Evolutionary conservation across 2,888 invertebrate species (phyloP).

Genomic region (Ceramica pisi): DNA sequence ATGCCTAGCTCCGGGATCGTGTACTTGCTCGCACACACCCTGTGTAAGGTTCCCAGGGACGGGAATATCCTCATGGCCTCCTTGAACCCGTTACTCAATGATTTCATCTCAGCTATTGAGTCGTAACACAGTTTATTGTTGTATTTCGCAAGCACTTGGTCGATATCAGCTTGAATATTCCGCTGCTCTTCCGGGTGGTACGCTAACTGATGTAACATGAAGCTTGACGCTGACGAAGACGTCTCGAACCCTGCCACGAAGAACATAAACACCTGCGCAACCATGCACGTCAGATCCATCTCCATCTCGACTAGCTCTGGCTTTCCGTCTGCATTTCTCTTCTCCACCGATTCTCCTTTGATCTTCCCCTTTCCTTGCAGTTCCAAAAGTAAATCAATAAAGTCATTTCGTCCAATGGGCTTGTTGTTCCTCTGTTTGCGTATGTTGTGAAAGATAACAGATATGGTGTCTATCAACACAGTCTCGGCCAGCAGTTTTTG

Average conservation of each 20-base stretch:
- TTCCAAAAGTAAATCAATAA: constrained; percentile 77
- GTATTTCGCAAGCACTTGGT: constrained; percentile 74
- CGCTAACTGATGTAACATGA: constrained; percentile 81
- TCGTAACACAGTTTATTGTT: constrained; percentile 76
- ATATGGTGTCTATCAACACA: constrained; percentile 61
- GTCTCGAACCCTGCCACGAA: constrained; percentile 79
- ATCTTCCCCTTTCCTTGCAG: constrained; percentile 76
- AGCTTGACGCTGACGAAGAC: constrained; percentile 83
- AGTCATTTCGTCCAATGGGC: constrained; percentile 77
- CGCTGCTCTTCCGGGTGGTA: constrained; percentile 80
- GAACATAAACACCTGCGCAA: constrained; percentile 75
- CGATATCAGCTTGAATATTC: constrained; percentile 81
- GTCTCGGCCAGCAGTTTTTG: constrained; percentile 52
- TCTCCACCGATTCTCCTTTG: constrained; percentile 78
- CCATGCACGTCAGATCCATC: constrained; percentile 72
- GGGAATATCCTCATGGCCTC: too few species aligned
- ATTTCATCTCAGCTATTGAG: too few species aligned
- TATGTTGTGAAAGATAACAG: constrained; percentile 71
- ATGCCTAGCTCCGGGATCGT: too few species aligned
- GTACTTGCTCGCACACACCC: too few species aligned
- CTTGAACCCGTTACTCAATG: too few species aligned
- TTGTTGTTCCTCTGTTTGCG: constrained; percentile 76
- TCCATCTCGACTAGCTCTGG: constrained; percentile 74
- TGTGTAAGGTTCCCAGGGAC: too few species aligned
- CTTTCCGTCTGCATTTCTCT: constrained; percentile 72